Evolutionary conservation across 2,888 invertebrate genomes (phyloP).

Genomic region (Nematopogon swammerdamellus): DNA sequence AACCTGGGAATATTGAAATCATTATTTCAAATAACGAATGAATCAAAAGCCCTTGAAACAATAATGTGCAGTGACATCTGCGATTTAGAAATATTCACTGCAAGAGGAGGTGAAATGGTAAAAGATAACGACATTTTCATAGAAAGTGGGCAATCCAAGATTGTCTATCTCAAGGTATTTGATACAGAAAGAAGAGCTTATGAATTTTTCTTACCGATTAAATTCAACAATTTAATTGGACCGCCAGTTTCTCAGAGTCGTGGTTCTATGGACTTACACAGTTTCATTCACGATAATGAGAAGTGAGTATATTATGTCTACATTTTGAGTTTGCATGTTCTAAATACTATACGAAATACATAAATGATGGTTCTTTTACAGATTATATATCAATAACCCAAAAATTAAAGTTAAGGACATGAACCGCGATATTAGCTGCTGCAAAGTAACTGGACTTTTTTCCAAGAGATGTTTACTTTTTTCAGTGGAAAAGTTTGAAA

Average conservation of each 20-base stretch:
- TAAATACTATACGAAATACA: too few species aligned
- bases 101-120: conserved; percentile 33
- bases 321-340: background rate
- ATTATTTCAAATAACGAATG: conserved; percentile 28
- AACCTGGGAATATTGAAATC: conserved; percentile 27
- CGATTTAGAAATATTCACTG: conserved; percentile 28
- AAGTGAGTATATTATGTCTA: conserved; percentile 21
- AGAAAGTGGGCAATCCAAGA: conserved; percentile 34
- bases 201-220: conserved; percentile 56
- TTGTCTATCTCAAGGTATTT: conserved; percentile 33
- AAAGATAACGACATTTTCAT: conserved; percentile 26
- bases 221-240: conserved; percentile 57
- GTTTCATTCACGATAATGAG: conserved; percentile 30
- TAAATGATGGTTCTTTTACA: conserved; percentile 15
- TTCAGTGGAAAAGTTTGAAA: conserved; percentile 36
- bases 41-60: conserved; percentile 19
- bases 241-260: conserved; percentile 34
- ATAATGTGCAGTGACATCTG: conserved; percentile 19
- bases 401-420: conserved; percentile 31
- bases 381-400: conserved; percentile 33
- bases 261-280: conserved; percentile 29
- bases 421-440: conserved; percentile 37
- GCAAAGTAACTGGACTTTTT: conserved; percentile 36
- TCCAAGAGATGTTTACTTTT: conserved; percentile 39
- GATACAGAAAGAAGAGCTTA: conserved; percentile 45